A percentile compares a stretch with the other conserved stretches of the same genome.
These are phyloP conservation scores for Ostrea edulis DNA, from an alignment of 1,140 invertebrate species.

Conservation along the genomic window DNA sequence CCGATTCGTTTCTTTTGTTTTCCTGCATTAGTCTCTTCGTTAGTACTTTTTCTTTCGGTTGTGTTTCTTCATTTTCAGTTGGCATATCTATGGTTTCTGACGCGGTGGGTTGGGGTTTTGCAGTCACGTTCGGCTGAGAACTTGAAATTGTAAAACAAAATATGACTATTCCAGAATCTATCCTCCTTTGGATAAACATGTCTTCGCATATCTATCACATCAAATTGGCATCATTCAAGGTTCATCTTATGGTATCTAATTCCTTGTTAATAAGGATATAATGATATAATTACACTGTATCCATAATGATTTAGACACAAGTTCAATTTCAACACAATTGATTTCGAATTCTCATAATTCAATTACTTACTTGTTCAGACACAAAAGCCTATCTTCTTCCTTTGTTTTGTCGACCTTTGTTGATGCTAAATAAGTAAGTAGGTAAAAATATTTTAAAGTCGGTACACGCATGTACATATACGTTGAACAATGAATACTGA, in stretches of 20 bases:
- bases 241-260: too few relatives aligned
- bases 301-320: too few relatives aligned
- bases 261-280: too few relatives aligned
- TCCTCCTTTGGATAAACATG: neutral
- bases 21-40: neutral
- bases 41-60: neutral
- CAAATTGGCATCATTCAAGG: too few relatives aligned
- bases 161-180: neutral
- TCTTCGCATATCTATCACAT: too few relatives aligned
- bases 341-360: neutral
- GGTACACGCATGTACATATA: neutral
- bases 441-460: neutral
- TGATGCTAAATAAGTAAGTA: neutral
- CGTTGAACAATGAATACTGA: neutral
- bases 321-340: too few relatives aligned
- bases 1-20: neutral
- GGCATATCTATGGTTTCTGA: neutral
- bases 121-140: neutral
- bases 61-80: constrained; percentile 15
- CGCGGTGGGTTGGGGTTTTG: neutral
- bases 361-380: constrained; percentile 1
- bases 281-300: too few relatives aligned
- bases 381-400: neutral
- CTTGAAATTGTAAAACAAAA: neutral
- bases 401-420: neutral